These are phyloP conservation scores for Chionomys nivalis DNA, from an alignment of 2,113 vertebrate species.

Conservation along the genomic window DNA sequence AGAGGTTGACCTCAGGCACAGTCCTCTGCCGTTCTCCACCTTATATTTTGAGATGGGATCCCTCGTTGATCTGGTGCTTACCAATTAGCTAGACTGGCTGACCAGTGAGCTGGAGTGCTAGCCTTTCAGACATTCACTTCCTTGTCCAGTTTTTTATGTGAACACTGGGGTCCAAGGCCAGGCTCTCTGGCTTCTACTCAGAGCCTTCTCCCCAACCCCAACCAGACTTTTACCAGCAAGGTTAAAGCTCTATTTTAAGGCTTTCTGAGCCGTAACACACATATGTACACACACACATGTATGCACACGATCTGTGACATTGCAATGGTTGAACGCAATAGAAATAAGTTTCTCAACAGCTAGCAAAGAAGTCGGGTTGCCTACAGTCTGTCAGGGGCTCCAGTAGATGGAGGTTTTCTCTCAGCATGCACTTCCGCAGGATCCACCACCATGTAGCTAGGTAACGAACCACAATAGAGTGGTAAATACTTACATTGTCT, in stretches of 20 bases:
- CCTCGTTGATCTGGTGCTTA: not conserved
- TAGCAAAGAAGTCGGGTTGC: not conserved
- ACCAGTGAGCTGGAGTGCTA: not conserved
- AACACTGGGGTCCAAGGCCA: not conserved
- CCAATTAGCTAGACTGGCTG: not conserved
- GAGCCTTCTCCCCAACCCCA: not conserved
- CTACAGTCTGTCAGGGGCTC: not conserved
- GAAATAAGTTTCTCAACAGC: not conserved
- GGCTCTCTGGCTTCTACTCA: no score
- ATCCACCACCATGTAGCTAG: not conserved
- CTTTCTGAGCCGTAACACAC: not conserved
- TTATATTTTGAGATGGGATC: not conserved
- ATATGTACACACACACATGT: not conserved
- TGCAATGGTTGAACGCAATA: not conserved
- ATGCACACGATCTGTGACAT: not conserved
- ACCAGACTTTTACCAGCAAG: not conserved
- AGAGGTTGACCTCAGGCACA: not conserved
- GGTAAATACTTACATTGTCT: not conserved
- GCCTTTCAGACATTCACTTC: not conserved
- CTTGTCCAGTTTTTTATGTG: not conserved
- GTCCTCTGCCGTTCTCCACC: not conserved
- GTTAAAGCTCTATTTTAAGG: not conserved
- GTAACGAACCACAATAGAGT: rapidly evolving
- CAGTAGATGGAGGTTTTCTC: not conserved
- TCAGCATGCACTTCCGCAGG: not conserved